A percentile compares a stretch with the other conserved stretches of the same genome.
Evolutionary conservation across 2,113 vertebrate species (phyloP).

Genomic region (Entelurus aequoreus): DNA sequence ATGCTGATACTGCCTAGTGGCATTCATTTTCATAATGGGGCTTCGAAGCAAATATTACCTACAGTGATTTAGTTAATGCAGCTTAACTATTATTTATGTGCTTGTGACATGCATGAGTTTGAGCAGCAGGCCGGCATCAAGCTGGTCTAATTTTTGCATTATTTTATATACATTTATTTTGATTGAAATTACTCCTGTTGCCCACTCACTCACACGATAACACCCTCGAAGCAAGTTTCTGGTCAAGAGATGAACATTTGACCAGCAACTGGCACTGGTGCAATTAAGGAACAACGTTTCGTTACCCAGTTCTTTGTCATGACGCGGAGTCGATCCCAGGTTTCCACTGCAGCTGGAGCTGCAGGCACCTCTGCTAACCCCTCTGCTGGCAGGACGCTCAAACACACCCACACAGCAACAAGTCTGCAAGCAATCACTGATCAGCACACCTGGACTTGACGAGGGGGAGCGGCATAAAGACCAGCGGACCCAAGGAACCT

Average conservation of each 20-base stretch:
- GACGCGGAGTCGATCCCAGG: too few relatives aligned
- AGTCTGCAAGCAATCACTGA: too few relatives aligned
- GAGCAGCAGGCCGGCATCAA: conserved; percentile 24
- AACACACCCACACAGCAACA: too few relatives aligned
- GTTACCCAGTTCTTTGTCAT: too few relatives aligned
- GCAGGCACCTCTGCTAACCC: too few relatives aligned
- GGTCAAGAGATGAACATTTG: neutral
- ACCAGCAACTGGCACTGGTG: neutral
- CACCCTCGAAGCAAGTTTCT: neutral
- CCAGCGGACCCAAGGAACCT: too few relatives aligned
- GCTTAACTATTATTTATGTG: conserved; percentile 36
- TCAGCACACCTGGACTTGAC: too few relatives aligned
- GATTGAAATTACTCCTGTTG: neutral
- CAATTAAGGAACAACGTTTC: too few relatives aligned
- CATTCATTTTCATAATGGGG: conserved; percentile 54
- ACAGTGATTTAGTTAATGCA: conserved; percentile 52
- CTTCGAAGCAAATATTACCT: conserved; percentile 47
- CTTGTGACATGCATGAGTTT: conserved; percentile 49
- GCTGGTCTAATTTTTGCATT: conserved; percentile 30
- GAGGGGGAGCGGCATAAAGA: too few relatives aligned
- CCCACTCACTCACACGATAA: conserved; percentile 20
- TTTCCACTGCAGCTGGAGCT: too few relatives aligned
- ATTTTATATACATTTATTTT: neutral
- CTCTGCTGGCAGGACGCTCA: too few relatives aligned
- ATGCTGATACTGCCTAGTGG: conserved; percentile 16